Percentiles rank a stretch among this genome's conserved stretches.
These are phyloP conservation scores for Suillia variegata DNA, from an alignment of 2,888 invertebrate genomes.

Conservation along the genomic window DNA sequence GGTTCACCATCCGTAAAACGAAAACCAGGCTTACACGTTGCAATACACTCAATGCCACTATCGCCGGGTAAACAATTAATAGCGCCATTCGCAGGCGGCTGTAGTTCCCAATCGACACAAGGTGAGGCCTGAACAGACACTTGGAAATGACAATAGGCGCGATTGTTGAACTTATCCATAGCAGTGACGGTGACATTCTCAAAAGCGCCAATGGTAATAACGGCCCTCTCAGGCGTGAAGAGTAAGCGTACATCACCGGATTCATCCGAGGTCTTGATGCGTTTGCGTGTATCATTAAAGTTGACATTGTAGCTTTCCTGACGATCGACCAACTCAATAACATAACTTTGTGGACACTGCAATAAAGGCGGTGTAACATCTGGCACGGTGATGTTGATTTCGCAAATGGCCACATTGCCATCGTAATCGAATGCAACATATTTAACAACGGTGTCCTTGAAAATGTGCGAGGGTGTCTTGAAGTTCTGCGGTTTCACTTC, in stretches of 20 bases:
- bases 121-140: constrained; percentile 91
- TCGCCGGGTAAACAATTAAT: constrained; percentile 85
- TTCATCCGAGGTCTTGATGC: constrained; percentile 85
- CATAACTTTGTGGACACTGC: constrained; percentile 92
- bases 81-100: constrained; percentile 86
- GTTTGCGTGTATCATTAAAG: constrained; percentile 84
- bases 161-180: constrained; percentile 84
- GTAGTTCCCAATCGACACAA: constrained; percentile 93
- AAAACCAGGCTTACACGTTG: constrained; percentile 86
- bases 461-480: constrained; percentile 83
- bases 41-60: constrained; percentile 81
- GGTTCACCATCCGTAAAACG: constrained; percentile 90
- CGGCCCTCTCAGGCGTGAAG: constrained; percentile 82
- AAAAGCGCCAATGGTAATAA: constrained; percentile 83
- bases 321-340: constrained; percentile 86
- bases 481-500: constrained; percentile 93
- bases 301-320: constrained; percentile 90
- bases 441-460: constrained; percentile 90
- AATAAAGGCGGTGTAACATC: constrained; percentile 90
- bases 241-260: constrained; percentile 85
- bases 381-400: constrained; percentile 93
- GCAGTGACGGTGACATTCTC: constrained; percentile 93
- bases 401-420: constrained; percentile 96
- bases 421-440: constrained; percentile 97
- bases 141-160: constrained; percentile 91